phyloP scores from a whole-genome alignment of 1,140 invertebrate species.

The Aphelenchoides besseyi region DNA sequence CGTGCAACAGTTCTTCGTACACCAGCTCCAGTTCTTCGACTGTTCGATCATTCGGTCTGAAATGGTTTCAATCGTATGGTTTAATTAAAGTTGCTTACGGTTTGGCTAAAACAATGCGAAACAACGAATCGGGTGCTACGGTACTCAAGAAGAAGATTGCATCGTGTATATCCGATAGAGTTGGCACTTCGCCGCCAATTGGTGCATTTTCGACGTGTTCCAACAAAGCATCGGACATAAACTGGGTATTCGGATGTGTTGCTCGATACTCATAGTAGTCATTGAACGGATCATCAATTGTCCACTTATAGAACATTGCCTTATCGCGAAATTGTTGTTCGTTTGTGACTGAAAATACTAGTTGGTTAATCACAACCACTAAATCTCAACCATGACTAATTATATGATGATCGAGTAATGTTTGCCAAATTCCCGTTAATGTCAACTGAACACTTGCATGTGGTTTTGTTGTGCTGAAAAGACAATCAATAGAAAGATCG shows the following conservation, averaged over 20 bases:
- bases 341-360: slow-evolving; percentile 68
- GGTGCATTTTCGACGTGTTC: slow-evolving; percentile 16
- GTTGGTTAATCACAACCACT: slow-evolving; percentile 43
- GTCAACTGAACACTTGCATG: slow-evolving; percentile 71
- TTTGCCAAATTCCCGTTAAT: slow-evolving; percentile 79
- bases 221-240: slow-evolving; percentile 13
- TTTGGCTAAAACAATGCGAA: slow-evolving; percentile 78
- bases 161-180: slow-evolving; percentile 46
- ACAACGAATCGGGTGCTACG: slow-evolving; percentile 73
- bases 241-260: slow-evolving; percentile 55
- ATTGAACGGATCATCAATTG: slow-evolving; percentile 50
- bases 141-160: slow-evolving; percentile 70
- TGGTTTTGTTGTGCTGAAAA: slow-evolving; percentile 64
- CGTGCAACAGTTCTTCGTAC: slow-evolving; percentile 79
- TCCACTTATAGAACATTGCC: slow-evolving; percentile 77
- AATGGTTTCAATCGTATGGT: slow-evolving; percentile 20
- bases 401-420: slow-evolving; percentile 77
- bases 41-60: slow-evolving; percentile 73
- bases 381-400: slow-evolving; percentile 76
- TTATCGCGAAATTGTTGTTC: slow-evolving; percentile 81
- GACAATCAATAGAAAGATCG: slow-evolving; percentile 38
- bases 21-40: slow-evolving; percentile 78
- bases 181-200: slow-evolving; percentile 67
- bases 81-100: slow-evolving; percentile 69
- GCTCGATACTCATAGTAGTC: slow-evolving; percentile 66